Evolutionary conservation across 1,140 invertebrate genomes (phyloP).

Genomic region (Drosophila chauvacae): DNA sequence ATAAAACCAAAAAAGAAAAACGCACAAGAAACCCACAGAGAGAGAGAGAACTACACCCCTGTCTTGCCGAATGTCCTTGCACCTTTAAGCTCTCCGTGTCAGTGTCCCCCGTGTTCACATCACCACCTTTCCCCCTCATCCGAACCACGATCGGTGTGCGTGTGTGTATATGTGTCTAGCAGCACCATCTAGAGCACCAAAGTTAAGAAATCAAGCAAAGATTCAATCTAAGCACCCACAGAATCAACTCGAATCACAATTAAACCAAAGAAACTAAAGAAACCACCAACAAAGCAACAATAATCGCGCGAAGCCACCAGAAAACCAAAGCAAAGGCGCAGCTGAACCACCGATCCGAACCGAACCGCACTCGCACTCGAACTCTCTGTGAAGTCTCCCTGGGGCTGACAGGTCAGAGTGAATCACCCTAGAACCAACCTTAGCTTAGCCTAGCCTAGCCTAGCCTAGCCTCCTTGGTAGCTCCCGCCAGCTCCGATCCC

Average conservation of each 20-base stretch:
- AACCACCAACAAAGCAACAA: slow-evolving; percentile 34
- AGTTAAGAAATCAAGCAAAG: slow-evolving; percentile 11
- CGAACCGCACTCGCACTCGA: background rate
- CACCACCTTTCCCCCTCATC: slow-evolving; percentile 25
- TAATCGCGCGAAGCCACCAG: slow-evolving; percentile 26
- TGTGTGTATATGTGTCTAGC: slow-evolving; percentile 49
- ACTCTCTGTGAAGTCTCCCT: slow-evolving; percentile 15
- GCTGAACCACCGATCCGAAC: slow-evolving; percentile 22
- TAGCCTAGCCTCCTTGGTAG: slow-evolving; percentile 41
- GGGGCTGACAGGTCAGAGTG: slow-evolving; percentile 48
- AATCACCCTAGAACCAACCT: slow-evolving; percentile 28
- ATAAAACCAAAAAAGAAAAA: slow-evolving; percentile 1
- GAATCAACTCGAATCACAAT: slow-evolving; percentile 8
- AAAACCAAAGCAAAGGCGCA: slow-evolving; percentile 16
- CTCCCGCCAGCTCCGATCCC: slow-evolving; percentile 45
- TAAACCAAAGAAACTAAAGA: slow-evolving; percentile 23
- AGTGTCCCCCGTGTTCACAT: slow-evolving; percentile 4
- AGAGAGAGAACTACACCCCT: slow-evolving; percentile 5
- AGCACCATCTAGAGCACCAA: slow-evolving; percentile 33
- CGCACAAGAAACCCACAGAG: slow-evolving; percentile 26
- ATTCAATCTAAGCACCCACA: slow-evolving; percentile 31
- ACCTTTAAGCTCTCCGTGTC: slow-evolving; percentile 42
- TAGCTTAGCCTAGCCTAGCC: slow-evolving; percentile 20
- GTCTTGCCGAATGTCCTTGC: slow-evolving; percentile 37
- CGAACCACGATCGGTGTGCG: slow-evolving; percentile 47